Base-by-base conservation (phyloP, 2,888 invertebrate species). In the Callyntrura guangdongensis region DNA sequence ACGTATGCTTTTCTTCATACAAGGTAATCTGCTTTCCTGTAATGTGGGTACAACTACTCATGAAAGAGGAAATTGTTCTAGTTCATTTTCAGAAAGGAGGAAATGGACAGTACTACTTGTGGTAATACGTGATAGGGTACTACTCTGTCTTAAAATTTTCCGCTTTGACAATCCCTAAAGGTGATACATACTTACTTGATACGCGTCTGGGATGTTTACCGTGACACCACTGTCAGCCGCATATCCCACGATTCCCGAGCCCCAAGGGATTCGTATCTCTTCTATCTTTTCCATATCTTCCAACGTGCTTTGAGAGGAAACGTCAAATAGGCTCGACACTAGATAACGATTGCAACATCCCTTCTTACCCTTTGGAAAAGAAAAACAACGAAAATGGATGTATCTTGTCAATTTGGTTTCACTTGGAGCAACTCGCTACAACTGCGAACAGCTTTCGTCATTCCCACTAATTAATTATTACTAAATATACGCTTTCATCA, bases 131-230 rank as follows among this genome's bases (percentile, higher is more conserved):
- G n/a, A n/a, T n/a, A n/a, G n/a, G n/a, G n/a, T n/a, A n/a, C n/a
- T n/a, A n/a, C n/a, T 11, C 20, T 22, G 14, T n/a, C 27, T 47
- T 47, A 4, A 74, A 27, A 17, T 20, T 56, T 79, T 59, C 49
- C 49, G 6, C 0, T 27, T 2, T 56, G n/a, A 79, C 36, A 45
- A 53, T 45, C 27, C 56, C 83, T 14, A 14, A 6, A 36, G 61
- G 74, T 49, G 83, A n/a, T 17, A 72, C 53, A 69, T 69, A 89
- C 94, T 95, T 94, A 97, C 98, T 97, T 98, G 97, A 95, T 99
- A 99, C 86, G 98, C 99, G 95, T 99, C 98, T 90, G 98, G 98
- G 95, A 99, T 99, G 95, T 99, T 99, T 94, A 99, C 98, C 12
- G 98, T 97, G 94, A 98, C 97, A 86, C 98, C 98, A 94, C 98